Evolutionary conservation across 2,888 invertebrate species (phyloP).

Genomic region (Suillia variegata): DNA sequence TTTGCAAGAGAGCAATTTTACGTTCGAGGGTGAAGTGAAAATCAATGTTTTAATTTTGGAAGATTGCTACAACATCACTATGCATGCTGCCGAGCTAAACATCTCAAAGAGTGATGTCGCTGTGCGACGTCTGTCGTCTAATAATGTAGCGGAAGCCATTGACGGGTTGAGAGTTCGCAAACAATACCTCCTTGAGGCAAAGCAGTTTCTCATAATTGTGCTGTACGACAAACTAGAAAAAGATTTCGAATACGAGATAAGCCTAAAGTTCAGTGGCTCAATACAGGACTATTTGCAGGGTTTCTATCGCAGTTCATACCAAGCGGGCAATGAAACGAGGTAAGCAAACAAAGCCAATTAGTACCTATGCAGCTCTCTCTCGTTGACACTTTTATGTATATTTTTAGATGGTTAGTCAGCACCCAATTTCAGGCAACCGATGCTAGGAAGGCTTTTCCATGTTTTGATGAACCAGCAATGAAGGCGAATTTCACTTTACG

Average conservation of each 20-base stretch:
- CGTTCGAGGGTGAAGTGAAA: constrained; percentile 74
- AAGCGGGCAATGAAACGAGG: constrained; percentile 72
- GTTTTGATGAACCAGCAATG: constrained; percentile 85
- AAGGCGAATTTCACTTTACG: constrained; percentile 81
- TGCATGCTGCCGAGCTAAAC: constrained; percentile 75
- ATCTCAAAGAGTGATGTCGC: constrained; percentile 67
- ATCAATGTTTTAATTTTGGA: constrained; percentile 67
- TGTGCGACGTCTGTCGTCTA: constrained; percentile 46
- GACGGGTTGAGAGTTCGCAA: constrained; percentile 54
- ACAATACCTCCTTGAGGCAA: constrained; percentile 65
- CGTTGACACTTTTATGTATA: too few species aligned
- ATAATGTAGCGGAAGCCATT: constrained; percentile 17
- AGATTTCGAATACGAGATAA: constrained; percentile 70
- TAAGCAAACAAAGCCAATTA: constrained; percentile 55
- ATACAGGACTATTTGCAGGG: constrained; percentile 79
- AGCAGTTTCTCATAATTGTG: constrained; percentile 74
- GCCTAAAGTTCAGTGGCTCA: constrained; percentile 73
- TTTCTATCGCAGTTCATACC: constrained; percentile 83
- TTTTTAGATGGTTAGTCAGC: constrained; percentile 77
- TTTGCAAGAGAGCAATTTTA: constrained; percentile 76
- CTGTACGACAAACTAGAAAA: constrained; percentile 66
- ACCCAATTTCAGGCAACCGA: constrained; percentile 85
- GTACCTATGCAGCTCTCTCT: background rate
- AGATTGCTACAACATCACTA: constrained; percentile 69
- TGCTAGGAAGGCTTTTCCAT: constrained; percentile 81